These are phyloP conservation scores for Scaptomyza parva DNA, from an alignment of 2,888 invertebrate genomes.

Conservation along the genomic window DNA sequence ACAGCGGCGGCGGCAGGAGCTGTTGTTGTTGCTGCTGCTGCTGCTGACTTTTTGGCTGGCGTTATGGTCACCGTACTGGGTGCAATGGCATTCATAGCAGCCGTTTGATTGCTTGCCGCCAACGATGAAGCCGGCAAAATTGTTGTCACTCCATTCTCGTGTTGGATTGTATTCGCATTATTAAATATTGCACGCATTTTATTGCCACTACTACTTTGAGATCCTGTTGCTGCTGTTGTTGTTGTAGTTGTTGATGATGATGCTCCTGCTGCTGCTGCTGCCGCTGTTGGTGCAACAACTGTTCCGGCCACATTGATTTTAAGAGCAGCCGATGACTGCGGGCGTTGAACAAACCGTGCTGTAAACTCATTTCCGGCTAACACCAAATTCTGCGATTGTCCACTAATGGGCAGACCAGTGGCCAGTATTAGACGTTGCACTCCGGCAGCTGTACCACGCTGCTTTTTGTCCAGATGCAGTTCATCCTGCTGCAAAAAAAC, in stretches of 20 bases:
- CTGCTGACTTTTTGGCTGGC: slow-evolving; percentile 66
- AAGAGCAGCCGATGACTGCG: slow-evolving; percentile 48
- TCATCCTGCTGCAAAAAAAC: slow-evolving; percentile 76
- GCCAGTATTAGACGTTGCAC: slow-evolving; percentile 81
- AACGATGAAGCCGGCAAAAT: slow-evolving; percentile 81
- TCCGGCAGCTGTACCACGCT: slow-evolving; percentile 50
- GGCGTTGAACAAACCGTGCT: slow-evolving; percentile 79
- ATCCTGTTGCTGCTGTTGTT: slow-evolving; percentile 49
- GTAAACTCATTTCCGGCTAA: slow-evolving; percentile 81
- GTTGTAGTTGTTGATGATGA: slow-evolving; percentile 11
- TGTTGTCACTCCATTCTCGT: slow-evolving; percentile 82
- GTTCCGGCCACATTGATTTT: slow-evolving; percentile 56
- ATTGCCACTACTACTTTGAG: slow-evolving; percentile 50
- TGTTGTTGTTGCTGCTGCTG: slow-evolving; percentile 20
- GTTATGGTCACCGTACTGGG: slow-evolving; percentile 83
- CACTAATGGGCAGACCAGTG: slow-evolving; percentile 78
- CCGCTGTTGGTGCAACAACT: slow-evolving; percentile 32
- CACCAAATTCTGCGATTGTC: slow-evolving; percentile 79
- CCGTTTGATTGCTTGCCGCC: slow-evolving; percentile 79
- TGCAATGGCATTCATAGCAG: slow-evolving; percentile 82
- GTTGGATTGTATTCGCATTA: slow-evolving; percentile 76
- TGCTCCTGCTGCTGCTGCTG: slow-evolving; percentile 16
- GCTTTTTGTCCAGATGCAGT: slow-evolving; percentile 73
- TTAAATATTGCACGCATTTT: slow-evolving; percentile 83
- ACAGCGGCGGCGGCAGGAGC: slow-evolving; percentile 19